Evolutionary conservation across 2,113 vertebrate genomes (phyloP), one percentile per base, ranked within the genome.

Genomic region (Hyaena hyaena): DNA sequence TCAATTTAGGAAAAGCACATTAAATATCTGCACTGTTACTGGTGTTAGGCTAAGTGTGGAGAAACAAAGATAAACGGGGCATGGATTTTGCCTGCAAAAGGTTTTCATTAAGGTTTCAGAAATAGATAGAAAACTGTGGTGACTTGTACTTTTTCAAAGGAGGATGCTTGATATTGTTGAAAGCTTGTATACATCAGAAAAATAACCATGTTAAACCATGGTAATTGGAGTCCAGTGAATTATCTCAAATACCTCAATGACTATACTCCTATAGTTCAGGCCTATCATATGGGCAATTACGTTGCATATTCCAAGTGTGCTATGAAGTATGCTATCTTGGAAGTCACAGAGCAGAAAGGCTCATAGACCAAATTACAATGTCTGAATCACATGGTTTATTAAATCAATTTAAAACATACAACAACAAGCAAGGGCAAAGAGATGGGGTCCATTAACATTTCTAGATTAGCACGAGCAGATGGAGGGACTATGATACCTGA

Each of bases 1-100:
- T 97, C 23, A 93, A 83, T 93, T 97, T 24, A 19, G 48, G 63
- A 76, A 90, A 80, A 95, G 65, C 19, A 2, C 39, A 63, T 63
- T 71, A 87, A 92, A n/a, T 35, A 33, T 53, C 33, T 76, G 17
- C 2, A 24, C 28, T 90, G 15, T 96, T 33, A 68, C 17, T 73
- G 39, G 9, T 77, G 23, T 28, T 39, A 74, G 58, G 5, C 1
- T 68, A 53, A 4, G 21, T 92, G 23, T 74, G 73, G 16, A 89
- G 31, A 91, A 24, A 48, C 1, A 74, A 87, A 85, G 71, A 55
- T 82, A 61, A 68, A 90, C 39, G 71, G 26, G 23, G 21, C n/a
- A 19, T 73, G 26, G 10, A 50, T 95, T 95, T 90, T 95, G 16
- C 68, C 68, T 10, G 83, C 31, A 65, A 45, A 81, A 65, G 43